These are phyloP conservation scores for Diachasma alloeum DNA, from an alignment of 1,140 invertebrate species.

Conservation along the genomic window DNA sequence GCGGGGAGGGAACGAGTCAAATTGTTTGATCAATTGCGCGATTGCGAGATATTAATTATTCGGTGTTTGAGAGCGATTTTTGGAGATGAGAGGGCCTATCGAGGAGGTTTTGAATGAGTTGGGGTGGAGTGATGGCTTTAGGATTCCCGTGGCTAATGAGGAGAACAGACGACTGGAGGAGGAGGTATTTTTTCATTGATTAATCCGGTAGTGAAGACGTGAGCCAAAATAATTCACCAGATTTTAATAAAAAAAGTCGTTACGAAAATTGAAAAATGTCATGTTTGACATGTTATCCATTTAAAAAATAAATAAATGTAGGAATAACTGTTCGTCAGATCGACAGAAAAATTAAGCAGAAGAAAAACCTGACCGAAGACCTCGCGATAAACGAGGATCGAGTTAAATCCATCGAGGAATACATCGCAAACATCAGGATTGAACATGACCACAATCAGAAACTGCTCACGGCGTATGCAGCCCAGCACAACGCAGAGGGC, in stretches of 20 bases:
- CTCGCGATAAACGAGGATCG: conserved; percentile 45
- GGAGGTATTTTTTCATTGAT: conserved; percentile 51
- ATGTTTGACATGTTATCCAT: background rate
- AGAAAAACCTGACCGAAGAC: conserved; percentile 40
- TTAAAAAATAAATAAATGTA: too few relatives aligned
- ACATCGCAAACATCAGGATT: conserved; percentile 38
- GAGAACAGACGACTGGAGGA: conserved; percentile 74
- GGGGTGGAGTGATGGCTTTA: conserved; percentile 77
- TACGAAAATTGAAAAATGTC: too few relatives aligned
- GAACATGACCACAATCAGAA: conserved; percentile 56
- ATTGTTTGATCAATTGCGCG: background rate
- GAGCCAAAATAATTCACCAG: too few relatives aligned
- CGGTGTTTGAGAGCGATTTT: background rate
- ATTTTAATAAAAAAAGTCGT: too few relatives aligned
- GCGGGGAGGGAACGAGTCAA: too few relatives aligned
- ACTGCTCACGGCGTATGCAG: conserved; percentile 68
- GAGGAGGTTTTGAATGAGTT: conserved; percentile 72
- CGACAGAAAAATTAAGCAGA: conserved; percentile 50
- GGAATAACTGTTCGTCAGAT: conserved; percentile 40
- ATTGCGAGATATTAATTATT: background rate
- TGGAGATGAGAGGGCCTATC: conserved; percentile 48
- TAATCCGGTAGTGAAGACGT: background rate
- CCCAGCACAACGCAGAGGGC: conserved; percentile 71
- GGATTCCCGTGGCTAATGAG: conserved; percentile 76
- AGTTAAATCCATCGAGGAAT: conserved; percentile 45